These are phyloP conservation scores for Luidia sarsii DNA, from an alignment of 53 echinoderm and acorn worm genomes.

Conservation along the genomic window DNA sequence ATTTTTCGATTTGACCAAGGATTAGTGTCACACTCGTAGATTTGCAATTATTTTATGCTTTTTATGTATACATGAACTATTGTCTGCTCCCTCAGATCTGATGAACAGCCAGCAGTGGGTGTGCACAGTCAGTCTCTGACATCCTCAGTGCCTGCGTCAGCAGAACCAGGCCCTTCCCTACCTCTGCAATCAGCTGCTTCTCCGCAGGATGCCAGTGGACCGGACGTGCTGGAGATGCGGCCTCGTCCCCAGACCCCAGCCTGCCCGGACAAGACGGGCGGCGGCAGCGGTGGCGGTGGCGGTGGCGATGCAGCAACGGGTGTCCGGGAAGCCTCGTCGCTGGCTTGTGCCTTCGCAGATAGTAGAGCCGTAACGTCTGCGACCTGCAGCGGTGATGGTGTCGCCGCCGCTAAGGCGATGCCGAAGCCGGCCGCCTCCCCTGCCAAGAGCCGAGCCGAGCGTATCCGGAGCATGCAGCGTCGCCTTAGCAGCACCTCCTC, in stretches of 20 bases:
- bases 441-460: constrained; percentile 16
- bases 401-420: neutral
- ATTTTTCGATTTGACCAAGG: too few species aligned
- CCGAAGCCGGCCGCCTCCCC: neutral
- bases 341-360: neutral
- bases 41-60: too few species aligned
- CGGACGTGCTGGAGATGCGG: neutral
- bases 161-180: neutral
- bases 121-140: neutral
- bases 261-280: neutral
- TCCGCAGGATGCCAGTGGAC: neutral
- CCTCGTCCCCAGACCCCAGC: neutral
- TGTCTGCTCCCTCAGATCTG: constrained; percentile 24
- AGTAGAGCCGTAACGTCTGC: neutral
- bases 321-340: constrained; percentile 2
- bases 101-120: neutral
- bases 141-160: neutral
- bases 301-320: too few species aligned
- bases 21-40: too few species aligned
- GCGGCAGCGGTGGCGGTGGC: too few species aligned
- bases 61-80: neutral
- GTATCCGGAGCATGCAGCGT: constrained; percentile 20
- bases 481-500: neutral
- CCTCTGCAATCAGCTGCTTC: neutral
- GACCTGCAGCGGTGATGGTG: too few species aligned